phyloP scores from a whole-genome alignment of 2,797 vertebrate species.

The Parotocinclus haroldoi region DNA sequence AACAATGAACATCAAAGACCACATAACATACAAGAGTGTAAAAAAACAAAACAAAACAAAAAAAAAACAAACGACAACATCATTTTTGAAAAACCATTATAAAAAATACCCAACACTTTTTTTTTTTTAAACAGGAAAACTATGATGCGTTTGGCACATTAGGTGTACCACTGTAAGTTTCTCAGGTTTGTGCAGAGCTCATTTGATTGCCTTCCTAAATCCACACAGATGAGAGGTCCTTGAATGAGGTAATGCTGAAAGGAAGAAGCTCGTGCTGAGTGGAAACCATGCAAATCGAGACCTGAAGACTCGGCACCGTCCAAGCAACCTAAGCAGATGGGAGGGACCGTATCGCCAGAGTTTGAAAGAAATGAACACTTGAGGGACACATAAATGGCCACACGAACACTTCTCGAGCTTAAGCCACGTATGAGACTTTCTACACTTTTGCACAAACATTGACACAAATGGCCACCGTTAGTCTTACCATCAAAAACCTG shows the following conservation, averaged over 20 bases:
- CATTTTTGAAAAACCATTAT: slow-evolving; percentile 52
- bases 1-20: slow-evolving; percentile 55
- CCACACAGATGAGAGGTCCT: slow-evolving; percentile 15
- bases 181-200: slow-evolving; percentile 40
- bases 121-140: slow-evolving; percentile 47
- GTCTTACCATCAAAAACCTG: slow-evolving; percentile 8
- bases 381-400: slow-evolving; percentile 25
- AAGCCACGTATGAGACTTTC: not conserved
- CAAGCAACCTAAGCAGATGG: not conserved
- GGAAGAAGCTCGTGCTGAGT: not conserved
- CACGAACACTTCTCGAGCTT: slow-evolving; percentile 39
- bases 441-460: slow-evolving; percentile 41
- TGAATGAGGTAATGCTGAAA: slow-evolving; percentile 25
- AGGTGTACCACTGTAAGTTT: slow-evolving; percentile 43
- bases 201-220: slow-evolving; percentile 27
- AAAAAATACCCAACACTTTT: slow-evolving; percentile 55
- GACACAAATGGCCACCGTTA: slow-evolving; percentile 25
- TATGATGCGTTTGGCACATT: slow-evolving; percentile 43
- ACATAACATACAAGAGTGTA: slow-evolving; percentile 54
- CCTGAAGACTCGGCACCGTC: not conserved
- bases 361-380: slow-evolving; percentile 15
- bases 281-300: not conserved
- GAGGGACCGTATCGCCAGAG: not conserved
- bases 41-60: slow-evolving; percentile 29
- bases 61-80: slow-evolving; percentile 54